These are phyloP conservation scores for Luperina nickerlii DNA, from an alignment of 2,888 invertebrate species.

Conservation along the genomic window DNA sequence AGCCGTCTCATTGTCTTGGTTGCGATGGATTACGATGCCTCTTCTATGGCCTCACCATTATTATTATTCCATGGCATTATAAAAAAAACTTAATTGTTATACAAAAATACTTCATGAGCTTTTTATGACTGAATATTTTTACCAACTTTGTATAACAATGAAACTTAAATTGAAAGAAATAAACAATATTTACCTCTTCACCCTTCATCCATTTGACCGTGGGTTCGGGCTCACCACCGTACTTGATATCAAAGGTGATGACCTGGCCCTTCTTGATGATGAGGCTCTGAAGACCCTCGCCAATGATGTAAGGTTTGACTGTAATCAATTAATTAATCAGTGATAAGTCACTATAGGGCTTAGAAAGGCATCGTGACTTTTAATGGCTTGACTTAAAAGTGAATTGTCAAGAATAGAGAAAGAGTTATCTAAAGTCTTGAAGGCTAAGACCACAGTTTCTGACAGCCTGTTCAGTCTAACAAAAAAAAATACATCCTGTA, in stretches of 20 bases:
- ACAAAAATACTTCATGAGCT: conserved; percentile 8
- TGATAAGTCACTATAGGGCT: neutral
- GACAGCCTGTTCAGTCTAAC: too few species aligned
- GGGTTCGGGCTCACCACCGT: conserved; percentile 99
- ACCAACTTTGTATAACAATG: conserved; percentile 27
- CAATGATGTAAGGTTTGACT: conserved; percentile 99
- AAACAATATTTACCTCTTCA: conserved; percentile 91
- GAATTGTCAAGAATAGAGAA: neutral
- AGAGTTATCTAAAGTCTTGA: neutral
- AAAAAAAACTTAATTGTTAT: conserved; percentile 22
- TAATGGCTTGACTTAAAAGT: neutral
- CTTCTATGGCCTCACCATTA: neutral
- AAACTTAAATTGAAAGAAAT: conserved; percentile 59
- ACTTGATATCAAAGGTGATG: conserved; percentile 97
- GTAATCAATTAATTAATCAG: conserved; percentile 47
- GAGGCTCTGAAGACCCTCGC: conserved; percentile 95
- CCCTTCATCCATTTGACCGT: conserved; percentile 97
- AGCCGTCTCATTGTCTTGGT: neutral
- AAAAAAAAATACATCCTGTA: too few species aligned
- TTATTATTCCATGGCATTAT: neutral
- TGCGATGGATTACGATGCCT: neutral
- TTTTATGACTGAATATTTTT: neutral
- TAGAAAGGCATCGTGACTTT: neutral
- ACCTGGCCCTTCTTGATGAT: conserved; percentile 99
- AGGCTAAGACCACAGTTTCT: neutral